These are phyloP conservation scores for Sphaerophoria taeniata DNA, from an alignment of 2,888 invertebrate genomes.

Conservation along the genomic window DNA sequence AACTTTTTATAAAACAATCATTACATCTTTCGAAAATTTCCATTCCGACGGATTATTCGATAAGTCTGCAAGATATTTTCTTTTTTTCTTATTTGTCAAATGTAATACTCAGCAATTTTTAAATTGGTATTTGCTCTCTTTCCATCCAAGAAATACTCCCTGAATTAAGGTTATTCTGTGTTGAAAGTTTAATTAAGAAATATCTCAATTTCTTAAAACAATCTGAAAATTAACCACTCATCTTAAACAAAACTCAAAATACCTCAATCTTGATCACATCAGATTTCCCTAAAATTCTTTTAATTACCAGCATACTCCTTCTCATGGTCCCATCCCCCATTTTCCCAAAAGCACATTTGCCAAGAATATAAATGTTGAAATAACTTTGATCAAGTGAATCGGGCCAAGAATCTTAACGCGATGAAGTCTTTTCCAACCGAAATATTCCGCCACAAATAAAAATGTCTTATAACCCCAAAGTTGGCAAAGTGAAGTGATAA, in stretches of 20 bases:
- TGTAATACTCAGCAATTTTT: too few species aligned
- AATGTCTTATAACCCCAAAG: constrained; percentile 1
- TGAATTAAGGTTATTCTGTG: not conserved
- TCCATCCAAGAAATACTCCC: not conserved
- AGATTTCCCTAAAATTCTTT: not conserved
- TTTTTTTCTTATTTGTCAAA: too few species aligned
- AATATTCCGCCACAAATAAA: not conserved
- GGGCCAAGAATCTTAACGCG: not conserved
- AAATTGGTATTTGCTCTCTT: too few species aligned
- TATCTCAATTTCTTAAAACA: not conserved
- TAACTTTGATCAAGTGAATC: constrained; percentile 1
- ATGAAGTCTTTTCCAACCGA: not conserved
- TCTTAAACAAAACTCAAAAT: not conserved
- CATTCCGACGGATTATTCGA: too few species aligned
- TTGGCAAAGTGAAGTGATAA: constrained; percentile 18
- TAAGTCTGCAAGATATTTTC: too few species aligned
- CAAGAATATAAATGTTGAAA: not conserved
- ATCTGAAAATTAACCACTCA: constrained; percentile 5
- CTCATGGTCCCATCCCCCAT: not conserved
- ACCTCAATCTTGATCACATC: not conserved
- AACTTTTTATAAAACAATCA: too few species aligned
- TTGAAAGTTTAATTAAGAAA: not conserved
- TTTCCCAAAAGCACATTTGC: not conserved
- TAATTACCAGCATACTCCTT: not conserved
- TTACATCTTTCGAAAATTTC: too few species aligned